A percentile compares a stretch with the other conserved stretches of the same genome.
phyloP scores from a whole-genome alignment of 2,888 invertebrate genomes.

The Torymus auratus region DNA sequence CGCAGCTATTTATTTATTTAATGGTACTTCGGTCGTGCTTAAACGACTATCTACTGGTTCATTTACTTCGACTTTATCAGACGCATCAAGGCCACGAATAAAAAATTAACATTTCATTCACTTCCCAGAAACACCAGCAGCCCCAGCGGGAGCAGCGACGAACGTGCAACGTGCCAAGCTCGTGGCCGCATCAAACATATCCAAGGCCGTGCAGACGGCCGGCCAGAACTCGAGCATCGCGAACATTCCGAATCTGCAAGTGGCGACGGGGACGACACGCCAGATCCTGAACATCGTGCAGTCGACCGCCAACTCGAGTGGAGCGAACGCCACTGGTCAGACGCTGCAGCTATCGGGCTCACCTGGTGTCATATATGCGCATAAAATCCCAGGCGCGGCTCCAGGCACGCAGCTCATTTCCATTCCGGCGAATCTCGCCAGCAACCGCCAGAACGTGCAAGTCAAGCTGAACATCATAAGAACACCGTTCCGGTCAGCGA shows the following conservation, averaged over 20 bases:
- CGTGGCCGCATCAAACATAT: conserved; percentile 67
- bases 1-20: too few species aligned
- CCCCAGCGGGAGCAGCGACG: conserved; percentile 56
- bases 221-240: conserved; percentile 68
- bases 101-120: not conserved
- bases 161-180: conserved; percentile 51
- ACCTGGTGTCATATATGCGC: conserved; percentile 85
- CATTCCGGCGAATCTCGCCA: conserved; percentile 68
- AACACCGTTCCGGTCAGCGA: conserved; percentile 42
- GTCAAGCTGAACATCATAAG: conserved; percentile 73
- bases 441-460: conserved; percentile 71
- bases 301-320: conserved; percentile 61
- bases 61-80: too few species aligned
- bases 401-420: conserved; percentile 70
- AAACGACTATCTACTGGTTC: too few species aligned
- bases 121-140: conserved; percentile 53
- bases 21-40: too few species aligned
- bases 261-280: conserved; percentile 64
- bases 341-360: conserved; percentile 69
- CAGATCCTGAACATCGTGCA: conserved; percentile 73
- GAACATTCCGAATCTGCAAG: conserved; percentile 62
- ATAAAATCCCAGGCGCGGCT: conserved; percentile 81
- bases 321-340: conserved; percentile 64
- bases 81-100: not conserved
- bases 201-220: conserved; percentile 76